Conservation (phyloP, 2,888 invertebrate species). For the Drosophila barbarae region DNA sequence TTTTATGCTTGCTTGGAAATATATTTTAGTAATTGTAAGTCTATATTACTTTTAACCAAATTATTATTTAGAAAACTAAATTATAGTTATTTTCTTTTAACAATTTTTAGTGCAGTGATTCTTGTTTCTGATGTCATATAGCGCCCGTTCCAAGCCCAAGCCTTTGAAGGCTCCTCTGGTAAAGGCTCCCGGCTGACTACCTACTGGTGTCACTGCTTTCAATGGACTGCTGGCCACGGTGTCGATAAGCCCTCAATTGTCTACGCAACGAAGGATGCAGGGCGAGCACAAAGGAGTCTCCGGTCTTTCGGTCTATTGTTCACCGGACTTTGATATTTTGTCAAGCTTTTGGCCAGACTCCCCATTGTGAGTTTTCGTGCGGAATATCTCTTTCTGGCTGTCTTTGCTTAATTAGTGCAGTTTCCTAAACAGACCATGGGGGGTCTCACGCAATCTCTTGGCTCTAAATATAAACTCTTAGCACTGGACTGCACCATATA, state of each 20-base stretch:
- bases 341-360: slow-evolving; percentile 11
- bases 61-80: not conserved
- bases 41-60: not conserved
- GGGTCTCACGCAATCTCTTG: slow-evolving; percentile 31
- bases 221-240: slow-evolving; percentile 25
- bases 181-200: slow-evolving; percentile 13
- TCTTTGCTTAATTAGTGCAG: slow-evolving; percentile 37
- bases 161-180: slow-evolving; percentile 5
- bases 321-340: slow-evolving; percentile 39
- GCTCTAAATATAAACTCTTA: slow-evolving; percentile 24
- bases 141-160: slow-evolving; percentile 1
- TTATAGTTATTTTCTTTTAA: too few species aligned
- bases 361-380: slow-evolving; percentile 6
- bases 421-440: slow-evolving; percentile 12
- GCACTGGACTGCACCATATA: slow-evolving; percentile 21
- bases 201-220: slow-evolving; percentile 6
- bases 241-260: slow-evolving; percentile 55
- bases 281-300: slow-evolving; percentile 39
- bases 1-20: not conserved
- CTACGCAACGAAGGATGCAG: slow-evolving; percentile 33
- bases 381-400: slow-evolving; percentile 1
- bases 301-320: slow-evolving; percentile 47
- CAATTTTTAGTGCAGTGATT: not conserved
- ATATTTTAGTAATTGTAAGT: not conserved
- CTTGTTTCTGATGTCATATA: slow-evolving; percentile 19